Conservation (phyloP, 2,797 vertebrate species). For the Hyperoplus immaculatus region DNA sequence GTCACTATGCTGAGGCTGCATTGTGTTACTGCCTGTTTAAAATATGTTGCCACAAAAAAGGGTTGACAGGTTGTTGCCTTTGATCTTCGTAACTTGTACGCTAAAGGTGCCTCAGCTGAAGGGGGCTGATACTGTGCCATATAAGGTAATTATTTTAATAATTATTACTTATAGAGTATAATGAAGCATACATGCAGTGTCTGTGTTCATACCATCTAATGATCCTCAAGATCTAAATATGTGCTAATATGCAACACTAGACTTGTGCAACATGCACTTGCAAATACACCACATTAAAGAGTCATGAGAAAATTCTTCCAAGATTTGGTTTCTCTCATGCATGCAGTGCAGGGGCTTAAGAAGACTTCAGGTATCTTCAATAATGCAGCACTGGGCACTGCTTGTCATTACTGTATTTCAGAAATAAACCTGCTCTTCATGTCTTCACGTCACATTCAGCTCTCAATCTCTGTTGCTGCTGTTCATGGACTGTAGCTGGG, state of each 20-base stretch:
- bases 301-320: conserved; percentile 47
- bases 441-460: conserved; percentile 13
- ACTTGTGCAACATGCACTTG: not conserved
- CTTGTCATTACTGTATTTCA: conserved; percentile 31
- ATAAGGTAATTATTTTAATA: not conserved
- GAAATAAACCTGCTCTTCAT: conserved; percentile 35
- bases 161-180: too few relatives aligned
- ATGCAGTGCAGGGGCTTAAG: conserved; percentile 53
- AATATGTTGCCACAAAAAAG: conserved; percentile 51
- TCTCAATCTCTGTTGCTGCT: not conserved
- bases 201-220: not conserved
- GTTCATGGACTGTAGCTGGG: conserved; percentile 3
- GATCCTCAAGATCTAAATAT: conserved; percentile 7
- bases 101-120: conserved; percentile 18
- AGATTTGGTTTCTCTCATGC: conserved; percentile 59
- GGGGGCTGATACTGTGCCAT: conserved; percentile 3
- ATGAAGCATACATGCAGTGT: not conserved
- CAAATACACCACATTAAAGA: conserved; percentile 51
- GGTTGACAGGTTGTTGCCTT: conserved; percentile 51
- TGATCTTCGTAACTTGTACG: conserved; percentile 50
- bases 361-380: conserved; percentile 63
- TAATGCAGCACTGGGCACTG: conserved; percentile 56
- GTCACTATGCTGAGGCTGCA: conserved; percentile 69
- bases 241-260: conserved; percentile 2
- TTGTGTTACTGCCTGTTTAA: conserved; percentile 66